Percentiles rank a stretch among this genome's conserved stretches.
Evolutionary conservation across 2,888 invertebrate genomes (phyloP).

Genomic region (Ichneumoninae sp.): DNA sequence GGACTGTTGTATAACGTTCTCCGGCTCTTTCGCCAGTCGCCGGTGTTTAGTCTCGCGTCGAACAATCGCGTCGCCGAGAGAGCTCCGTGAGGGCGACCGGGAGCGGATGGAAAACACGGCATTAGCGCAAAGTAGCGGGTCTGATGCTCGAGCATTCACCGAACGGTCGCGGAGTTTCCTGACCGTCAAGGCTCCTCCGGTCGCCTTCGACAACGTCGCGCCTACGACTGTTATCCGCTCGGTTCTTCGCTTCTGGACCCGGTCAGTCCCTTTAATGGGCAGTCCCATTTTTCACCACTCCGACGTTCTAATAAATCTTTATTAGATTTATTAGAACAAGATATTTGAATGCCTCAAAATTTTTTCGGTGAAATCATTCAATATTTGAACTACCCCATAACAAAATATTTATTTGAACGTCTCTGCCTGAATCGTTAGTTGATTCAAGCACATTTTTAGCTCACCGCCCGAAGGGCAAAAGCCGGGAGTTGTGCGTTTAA

Average conservation of each 20-base stretch:
- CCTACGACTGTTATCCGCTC: slow-evolving; percentile 2
- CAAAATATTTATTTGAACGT: too few relatives aligned
- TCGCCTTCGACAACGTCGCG: neutral
- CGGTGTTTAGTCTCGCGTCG: neutral
- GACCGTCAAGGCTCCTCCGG: slow-evolving; percentile 13
- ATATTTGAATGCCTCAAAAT: too few relatives aligned
- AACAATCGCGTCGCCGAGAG: neutral
- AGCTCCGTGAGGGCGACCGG: neutral
- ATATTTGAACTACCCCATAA: too few relatives aligned
- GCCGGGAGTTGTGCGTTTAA: too few relatives aligned
- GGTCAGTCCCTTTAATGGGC: slow-evolving; percentile 13
- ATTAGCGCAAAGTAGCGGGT: neutral
- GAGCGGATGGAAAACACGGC: neutral
- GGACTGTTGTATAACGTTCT: too few relatives aligned
- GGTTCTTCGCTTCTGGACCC: neutral
- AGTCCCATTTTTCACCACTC: neutral
- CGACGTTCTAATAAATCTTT: neutral
- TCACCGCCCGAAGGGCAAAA: too few relatives aligned
- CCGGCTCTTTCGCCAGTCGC: slow-evolving; percentile 8
- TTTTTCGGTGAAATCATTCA: too few relatives aligned
- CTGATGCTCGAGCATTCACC: neutral
- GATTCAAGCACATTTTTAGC: too few relatives aligned
- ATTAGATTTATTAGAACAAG: neutral
- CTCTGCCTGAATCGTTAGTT: too few relatives aligned
- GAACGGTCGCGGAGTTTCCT: slow-evolving; percentile 11